Evolutionary conservation across 2,113 vertebrate species (phyloP).

Genomic region (Galemys pyrenaicus): DNA sequence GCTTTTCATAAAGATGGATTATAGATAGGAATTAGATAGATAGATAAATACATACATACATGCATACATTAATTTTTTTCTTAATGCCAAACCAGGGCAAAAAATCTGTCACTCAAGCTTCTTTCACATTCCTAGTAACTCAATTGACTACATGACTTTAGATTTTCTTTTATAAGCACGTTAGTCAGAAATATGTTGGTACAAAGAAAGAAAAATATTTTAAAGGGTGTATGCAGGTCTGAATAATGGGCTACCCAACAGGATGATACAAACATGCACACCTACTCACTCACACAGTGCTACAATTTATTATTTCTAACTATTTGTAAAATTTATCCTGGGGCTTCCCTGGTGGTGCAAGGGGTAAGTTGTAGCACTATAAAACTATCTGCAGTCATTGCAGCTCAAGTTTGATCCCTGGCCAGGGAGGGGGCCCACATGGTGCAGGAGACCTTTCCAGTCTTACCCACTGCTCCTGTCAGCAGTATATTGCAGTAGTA

Average conservation of each 20-base stretch:
- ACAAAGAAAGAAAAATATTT: neutral
- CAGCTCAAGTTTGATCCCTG: too few species aligned
- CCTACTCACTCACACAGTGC: fast-evolving
- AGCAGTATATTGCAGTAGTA: too few species aligned
- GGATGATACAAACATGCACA: neutral
- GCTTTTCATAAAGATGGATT: neutral
- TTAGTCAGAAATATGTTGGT: neutral
- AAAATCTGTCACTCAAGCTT: neutral
- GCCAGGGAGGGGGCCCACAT: too few species aligned
- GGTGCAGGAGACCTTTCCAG: too few species aligned
- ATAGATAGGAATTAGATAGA: too few species aligned
- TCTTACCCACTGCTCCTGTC: too few species aligned
- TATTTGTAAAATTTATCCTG: too few species aligned
- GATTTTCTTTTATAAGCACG: neutral
- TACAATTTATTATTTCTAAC: neutral
- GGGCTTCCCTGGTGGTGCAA: too few species aligned
- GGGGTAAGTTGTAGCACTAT: too few species aligned
- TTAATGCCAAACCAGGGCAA: neutral
- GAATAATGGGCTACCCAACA: neutral
- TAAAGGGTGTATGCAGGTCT: neutral
- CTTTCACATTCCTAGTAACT: neutral
- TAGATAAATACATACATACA: too few species aligned
- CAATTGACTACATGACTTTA: neutral
- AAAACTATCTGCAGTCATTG: too few species aligned
- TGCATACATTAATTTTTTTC: too few species aligned